Evolutionary conservation across 2,797 vertebrate genomes (phyloP).

Genomic region (Varecia variegata): DNA sequence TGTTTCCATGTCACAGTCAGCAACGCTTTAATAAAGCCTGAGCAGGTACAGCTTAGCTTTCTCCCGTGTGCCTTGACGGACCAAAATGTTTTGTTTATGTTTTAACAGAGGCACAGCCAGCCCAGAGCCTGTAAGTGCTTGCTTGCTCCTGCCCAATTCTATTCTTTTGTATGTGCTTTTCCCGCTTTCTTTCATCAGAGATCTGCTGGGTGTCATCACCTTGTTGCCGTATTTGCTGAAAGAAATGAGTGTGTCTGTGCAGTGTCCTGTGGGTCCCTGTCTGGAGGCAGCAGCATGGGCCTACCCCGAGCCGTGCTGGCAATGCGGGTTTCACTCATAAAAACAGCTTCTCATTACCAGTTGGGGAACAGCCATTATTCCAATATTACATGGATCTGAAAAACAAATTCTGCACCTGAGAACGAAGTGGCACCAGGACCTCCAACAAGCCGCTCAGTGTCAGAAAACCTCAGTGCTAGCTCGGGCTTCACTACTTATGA

Average conservation of each 20-base stretch:
- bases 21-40: neutral
- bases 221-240: conserved; percentile 75
- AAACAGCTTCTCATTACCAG: conserved; percentile 62
- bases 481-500: neutral
- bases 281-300: conserved; percentile 67
- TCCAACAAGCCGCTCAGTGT: neutral
- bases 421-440: neutral
- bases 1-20: conserved; percentile 17
- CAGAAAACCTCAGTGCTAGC: neutral
- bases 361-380: conserved; percentile 25
- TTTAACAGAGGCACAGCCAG: conserved; percentile 30
- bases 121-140: neutral
- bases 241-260: conserved; percentile 73
- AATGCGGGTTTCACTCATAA: conserved; percentile 46
- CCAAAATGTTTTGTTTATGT: conserved; percentile 47
- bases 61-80: conserved; percentile 52
- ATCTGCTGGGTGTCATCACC: conserved; percentile 72
- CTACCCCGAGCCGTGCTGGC: conserved; percentile 13
- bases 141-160: neutral
- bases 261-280: conserved; percentile 64
- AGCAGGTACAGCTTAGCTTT: conserved; percentile 50
- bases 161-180: conserved; percentile 51
- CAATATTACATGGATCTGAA: conserved; percentile 57
- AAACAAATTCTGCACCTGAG: conserved; percentile 58
- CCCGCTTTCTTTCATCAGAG: conserved; percentile 50